These are phyloP conservation scores for Sarcophaga carnaria DNA, from an alignment of 2,888 invertebrate species.

Conservation along the genomic window DNA sequence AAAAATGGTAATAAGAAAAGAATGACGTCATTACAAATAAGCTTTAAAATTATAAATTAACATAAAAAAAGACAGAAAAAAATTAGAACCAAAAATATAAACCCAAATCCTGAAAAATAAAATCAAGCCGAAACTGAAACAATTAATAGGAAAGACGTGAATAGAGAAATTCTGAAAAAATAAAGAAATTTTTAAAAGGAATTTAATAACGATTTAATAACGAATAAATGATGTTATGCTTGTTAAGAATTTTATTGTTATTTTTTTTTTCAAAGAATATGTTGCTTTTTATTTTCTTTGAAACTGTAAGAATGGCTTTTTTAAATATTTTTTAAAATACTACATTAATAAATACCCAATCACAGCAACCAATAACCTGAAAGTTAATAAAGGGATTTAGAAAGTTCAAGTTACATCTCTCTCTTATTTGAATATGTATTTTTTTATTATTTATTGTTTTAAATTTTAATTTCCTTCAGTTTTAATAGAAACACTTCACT, in stretches of 20 bases:
- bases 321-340: background rate
- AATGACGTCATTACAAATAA: slow-evolving; percentile 46
- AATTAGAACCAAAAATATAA: slow-evolving; percentile 16
- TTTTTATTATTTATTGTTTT: too few species aligned
- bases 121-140: background rate
- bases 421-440: background rate
- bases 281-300: slow-evolving; percentile 14
- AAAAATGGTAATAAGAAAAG: background rate
- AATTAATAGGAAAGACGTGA: slow-evolving; percentile 34
- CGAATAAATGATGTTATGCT: slow-evolving; percentile 66
- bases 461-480: background rate
- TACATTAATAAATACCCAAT: background rate
- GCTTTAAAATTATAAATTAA: slow-evolving; percentile 49
- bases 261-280: background rate
- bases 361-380: too few species aligned
- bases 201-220: background rate
- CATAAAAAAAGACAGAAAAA: slow-evolving; percentile 30
- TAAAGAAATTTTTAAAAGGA: slow-evolving; percentile 29
- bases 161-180: slow-evolving; percentile 29
- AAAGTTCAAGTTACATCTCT: background rate
- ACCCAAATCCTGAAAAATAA: background rate
- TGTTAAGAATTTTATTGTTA: slow-evolving; percentile 69
- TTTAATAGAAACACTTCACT: background rate
- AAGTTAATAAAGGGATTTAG: background rate
- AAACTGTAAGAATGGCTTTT: slow-evolving; percentile 45